Evolutionary conservation across 2,113 vertebrate genomes (phyloP).

Genomic region (Empidonax alnorum): DNA sequence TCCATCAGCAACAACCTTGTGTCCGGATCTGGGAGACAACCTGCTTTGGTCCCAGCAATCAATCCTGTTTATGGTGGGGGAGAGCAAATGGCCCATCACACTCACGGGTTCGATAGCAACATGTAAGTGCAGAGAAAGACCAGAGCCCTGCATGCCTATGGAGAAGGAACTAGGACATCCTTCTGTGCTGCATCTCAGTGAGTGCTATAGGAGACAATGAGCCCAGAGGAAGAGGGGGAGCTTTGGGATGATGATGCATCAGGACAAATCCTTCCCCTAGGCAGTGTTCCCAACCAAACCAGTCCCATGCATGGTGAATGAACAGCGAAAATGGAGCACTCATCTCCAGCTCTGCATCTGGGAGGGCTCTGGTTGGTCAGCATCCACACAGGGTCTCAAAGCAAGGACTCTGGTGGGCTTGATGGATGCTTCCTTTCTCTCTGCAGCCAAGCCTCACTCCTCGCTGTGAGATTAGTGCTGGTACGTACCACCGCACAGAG

Average conservation of each 20-base stretch:
- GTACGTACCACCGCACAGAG: neutral
- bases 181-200: neutral
- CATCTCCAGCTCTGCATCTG: neutral
- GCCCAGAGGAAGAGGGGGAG: neutral
- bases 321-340: neutral
- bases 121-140: neutral
- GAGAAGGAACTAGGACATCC: neutral
- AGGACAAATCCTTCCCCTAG: neutral
- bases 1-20: neutral
- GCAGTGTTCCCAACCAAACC: neutral
- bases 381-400: neutral
- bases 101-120: neutral
- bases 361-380: neutral
- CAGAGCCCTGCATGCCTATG: accelerated
- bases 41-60: slow-evolving; percentile 6
- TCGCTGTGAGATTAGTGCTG: neutral
- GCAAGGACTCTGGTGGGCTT: accelerated
- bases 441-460: neutral
- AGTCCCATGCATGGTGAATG: neutral
- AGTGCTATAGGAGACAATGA: neutral
- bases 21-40: neutral
- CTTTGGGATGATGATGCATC: neutral
- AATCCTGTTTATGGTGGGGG: neutral
- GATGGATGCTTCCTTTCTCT: neutral
- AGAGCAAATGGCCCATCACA: neutral